Base-by-base conservation (phyloP, 2,888 invertebrate species). In the Nymphalis c-album region DNA sequence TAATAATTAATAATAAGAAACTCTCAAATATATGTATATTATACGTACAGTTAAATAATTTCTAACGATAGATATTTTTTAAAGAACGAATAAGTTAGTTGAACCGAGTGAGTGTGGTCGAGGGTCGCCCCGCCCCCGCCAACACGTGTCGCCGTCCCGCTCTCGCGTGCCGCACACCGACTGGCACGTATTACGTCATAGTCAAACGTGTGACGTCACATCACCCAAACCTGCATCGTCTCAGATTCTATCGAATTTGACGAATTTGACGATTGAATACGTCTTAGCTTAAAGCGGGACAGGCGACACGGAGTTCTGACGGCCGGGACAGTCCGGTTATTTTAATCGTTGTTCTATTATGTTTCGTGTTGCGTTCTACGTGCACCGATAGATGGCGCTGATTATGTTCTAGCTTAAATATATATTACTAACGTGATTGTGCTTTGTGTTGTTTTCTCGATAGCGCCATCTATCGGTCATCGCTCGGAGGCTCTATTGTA, bases 11-110 rank as follows among this genome's bases (percentile, higher is more conserved):
- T 7, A 31, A 60, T 60, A 68, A 60, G 63, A 60, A 63, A 61
- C 71, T 71, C 71, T 72, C 72, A 72, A 67, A 69, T 67, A 64
- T 53, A 66, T 62, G 46, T 68, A 80, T 73, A 77, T 81, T 81
- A 81, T 62, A 77, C 71, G 74, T 82, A 31, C 35, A 46, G 55
- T 55, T 80, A 79, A 80, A 78, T 74, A 80, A 79, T 70, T 70
- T 66, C 69, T 72, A 73, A 35, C 66, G 65, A 75, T 81, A 81
- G 80, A 78, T 87, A 89, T 88, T 86, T 88, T 89, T 88, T 78
- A 86, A 73, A 85, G 79, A 80, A 64, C n/a, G 7, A 22, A 16
- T 64, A 58, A 40, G 31, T 45, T 50, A 64, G 50, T 40, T 55
- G 7, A n/a, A 55, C n/a, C 26, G 31, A 17, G 55, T 18, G 48